Evolutionary conservation across 2,888 invertebrate species (phyloP), one percentile per base, ranked within the genome.

Genomic region (Cryptocephalus primarius): DNA sequence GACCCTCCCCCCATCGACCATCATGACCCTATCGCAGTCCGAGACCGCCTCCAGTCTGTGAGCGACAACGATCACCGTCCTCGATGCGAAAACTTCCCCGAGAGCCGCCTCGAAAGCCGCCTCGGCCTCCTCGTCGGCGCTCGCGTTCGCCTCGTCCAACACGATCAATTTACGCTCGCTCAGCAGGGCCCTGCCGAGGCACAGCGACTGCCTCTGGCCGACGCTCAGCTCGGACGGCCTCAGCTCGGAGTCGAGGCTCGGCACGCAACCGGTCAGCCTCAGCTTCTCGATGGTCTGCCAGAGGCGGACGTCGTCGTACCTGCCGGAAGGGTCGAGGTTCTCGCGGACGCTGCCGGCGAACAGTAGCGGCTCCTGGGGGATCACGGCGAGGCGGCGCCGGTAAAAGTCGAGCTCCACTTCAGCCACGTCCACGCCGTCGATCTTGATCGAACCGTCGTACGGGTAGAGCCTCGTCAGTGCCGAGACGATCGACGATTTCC

Each of bases 1-100:
- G 63, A 83, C 75, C 40, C 51, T 78, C 0, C 91, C 91, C 14
- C 82, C 81, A 61, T 88, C 85, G 76, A 91, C 79, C 10, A 89
- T 88, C 57, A 89, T 66, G 48, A 90, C 82, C 68, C 80, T 79
- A 71, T 89, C 86, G 0, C 84, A 86, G 68, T 89, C 88, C 81
- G 90, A 85, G 47, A 91, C 83, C 0, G 89, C 88, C 60, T 89
- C 80, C 4, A 92, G 75, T 39, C 88, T 76, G 69, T 90, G 89
- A 32, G 89, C 90, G 43, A 90, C 85, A 1, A 88, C 88, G 43
- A 90, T 74, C 34, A 90, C 86, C 1, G 88, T 88, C 64, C 88
- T 88, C 32, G 78, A 72, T 1, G 72, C 74, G 63, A 89, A 89
- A 64, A 85, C 83, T 43, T 73, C 74, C 52, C 85, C 72, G 50